phyloP scores from a whole-genome alignment of 2,888 invertebrate species.

The Morinoia aosen region DNA sequence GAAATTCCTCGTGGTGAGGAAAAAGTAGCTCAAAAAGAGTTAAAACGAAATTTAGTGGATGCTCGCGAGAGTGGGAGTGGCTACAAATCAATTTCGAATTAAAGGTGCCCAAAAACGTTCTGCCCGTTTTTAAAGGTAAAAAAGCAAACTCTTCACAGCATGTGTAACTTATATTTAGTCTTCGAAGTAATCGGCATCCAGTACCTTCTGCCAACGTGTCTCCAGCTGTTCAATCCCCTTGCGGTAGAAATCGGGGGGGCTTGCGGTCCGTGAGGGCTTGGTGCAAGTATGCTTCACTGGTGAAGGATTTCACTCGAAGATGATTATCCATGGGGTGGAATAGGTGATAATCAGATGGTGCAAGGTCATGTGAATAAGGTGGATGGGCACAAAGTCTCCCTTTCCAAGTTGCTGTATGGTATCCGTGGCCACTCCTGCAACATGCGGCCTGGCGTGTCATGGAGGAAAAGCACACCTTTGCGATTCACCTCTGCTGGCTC shows the following conservation, averaged over 20 bases:
- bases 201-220: neutral
- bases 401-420: neutral
- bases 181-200: neutral
- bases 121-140: neutral
- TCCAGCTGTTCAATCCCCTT: neutral
- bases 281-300: neutral
- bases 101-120: neutral
- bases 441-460: conserved; percentile 25
- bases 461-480: conserved; percentile 20
- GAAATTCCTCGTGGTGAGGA: no score
- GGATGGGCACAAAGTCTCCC: neutral
- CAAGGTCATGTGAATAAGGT: neutral
- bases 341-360: neutral
- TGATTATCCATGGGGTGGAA: neutral
- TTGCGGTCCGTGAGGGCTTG: neutral
- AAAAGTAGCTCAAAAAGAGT: no score
- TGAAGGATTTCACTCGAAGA: conserved; percentile 20
- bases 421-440: neutral
- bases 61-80: no score
- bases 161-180: neutral
- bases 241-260: neutral
- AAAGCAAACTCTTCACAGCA: neutral
- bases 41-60: no score
- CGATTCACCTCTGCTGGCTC: neutral
- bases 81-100: no score